Base-by-base conservation (phyloP, 2,797 vertebrate species). In the Artibeus jamaicensis region DNA sequence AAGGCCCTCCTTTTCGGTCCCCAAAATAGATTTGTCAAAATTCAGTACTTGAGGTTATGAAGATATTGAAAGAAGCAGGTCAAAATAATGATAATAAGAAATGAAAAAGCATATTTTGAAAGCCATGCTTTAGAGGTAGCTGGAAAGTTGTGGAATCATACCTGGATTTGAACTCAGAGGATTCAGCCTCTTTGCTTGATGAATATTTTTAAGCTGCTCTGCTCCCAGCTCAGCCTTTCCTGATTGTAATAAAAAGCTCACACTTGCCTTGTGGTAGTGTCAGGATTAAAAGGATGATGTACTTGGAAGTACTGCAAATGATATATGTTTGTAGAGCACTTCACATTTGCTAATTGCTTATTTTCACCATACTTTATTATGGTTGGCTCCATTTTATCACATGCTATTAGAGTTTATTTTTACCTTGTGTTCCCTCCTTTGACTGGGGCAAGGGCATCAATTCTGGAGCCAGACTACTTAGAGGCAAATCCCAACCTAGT, bases 1-100 rank as follows among this genome's bases (percentile, higher is more conserved):
- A 67, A 85, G 19, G 71, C 21, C 14, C 44, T 70, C 74, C 78
- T 90, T 67, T 85, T 39, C 42, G 57, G 57, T 78, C 46, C 19
- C 15, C 48, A 42, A 74, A 92, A 90, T 55, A 76, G 50, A 89
- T 68, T 90, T 92, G 92, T 90, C 34, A 57, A 57, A 89, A 39
- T 70, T 87, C 32, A 67, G 44, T 74, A 21, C 21, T 81, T 92
- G 44, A 73, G n/a, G 34, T 84, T 91, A 71, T 90, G 76, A 92
- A 96, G 42, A 57, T 65, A 57, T 10, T 10, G 57, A 53, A 84
- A 90, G 37, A 65, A 86, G 14, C 16, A 68, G 32, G n/a, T 50
- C 37, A n/a, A 96, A 88, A 70, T 76, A 85, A 79, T 88, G 39
- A 32, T 15, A 59, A n/a, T 24, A 77, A 11, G 10, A 77, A 67